Evolutionary conservation across 2,797 vertebrate species (phyloP), one percentile per base, ranked within the genome.

Genomic region (Siniperca scherzeri): DNA sequence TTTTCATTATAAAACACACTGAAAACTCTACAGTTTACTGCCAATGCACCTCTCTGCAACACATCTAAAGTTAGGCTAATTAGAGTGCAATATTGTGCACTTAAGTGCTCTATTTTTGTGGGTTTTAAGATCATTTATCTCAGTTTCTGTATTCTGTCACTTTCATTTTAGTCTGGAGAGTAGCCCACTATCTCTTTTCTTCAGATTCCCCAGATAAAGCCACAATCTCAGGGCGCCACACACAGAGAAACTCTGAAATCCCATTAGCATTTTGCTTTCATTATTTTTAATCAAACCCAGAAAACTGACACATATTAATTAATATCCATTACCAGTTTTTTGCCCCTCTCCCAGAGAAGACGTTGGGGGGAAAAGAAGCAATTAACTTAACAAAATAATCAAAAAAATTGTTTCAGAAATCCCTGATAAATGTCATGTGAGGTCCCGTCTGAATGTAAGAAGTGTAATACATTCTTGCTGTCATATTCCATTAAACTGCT

Each of bases 401-500:
- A 95, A 94, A 96, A 96, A 95, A 95, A 95, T 87, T 86, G 91
- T 94, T 95, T 95, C 92, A 93, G 93, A 95, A 94, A 95, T 93
- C 93, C 89, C 93, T 96, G 95, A 96, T 96, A 96, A 96, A 96
- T 96, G 95, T 94, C 93, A 93, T 92, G 89, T 90, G 91, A 90
- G 93, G 93, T 95, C 94, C 92, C 93, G 77, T 96, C 95, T 96
- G 91, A 95, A 93, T 93, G 92, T 89, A 91, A 93, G 93, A 96
- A 95, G 90, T 93, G 91, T 92, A 96, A 97, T 96, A 96, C 93
- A 96, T 97, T 96, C 94, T 94, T 95, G 93, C 94, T 95, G 95
- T 96, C 96, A 96, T 95, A 95, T 96, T 96, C 95, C 95, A 97
- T 97, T 96, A 96, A 96, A 96, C 93, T 94, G 95, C 95, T 95